These are phyloP conservation scores for Pituophis catenifer DNA, from an alignment of 2,113 vertebrate genomes.

Conservation along the genomic window DNA sequence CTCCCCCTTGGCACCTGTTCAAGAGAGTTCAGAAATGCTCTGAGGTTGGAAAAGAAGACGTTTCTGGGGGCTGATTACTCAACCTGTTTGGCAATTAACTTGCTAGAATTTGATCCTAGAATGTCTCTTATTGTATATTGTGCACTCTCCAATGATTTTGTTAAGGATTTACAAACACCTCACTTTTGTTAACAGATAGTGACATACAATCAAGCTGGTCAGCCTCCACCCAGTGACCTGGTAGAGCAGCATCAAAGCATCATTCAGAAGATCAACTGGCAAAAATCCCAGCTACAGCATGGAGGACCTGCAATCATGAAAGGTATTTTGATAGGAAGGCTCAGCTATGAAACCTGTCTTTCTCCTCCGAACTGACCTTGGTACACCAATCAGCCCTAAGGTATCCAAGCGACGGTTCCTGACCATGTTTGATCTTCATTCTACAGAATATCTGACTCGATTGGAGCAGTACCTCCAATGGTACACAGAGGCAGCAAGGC, in stretches of 20 bases:
- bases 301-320: constrained; percentile 68
- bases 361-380: background rate
- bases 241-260: constrained; percentile 77
- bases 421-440: background rate
- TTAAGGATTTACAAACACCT: background rate
- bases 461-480: constrained; percentile 75
- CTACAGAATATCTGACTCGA: constrained; percentile 78
- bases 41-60: background rate
- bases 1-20: background rate
- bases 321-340: constrained; percentile 62
- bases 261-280: constrained; percentile 80
- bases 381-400: background rate
- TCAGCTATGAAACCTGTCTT: background rate
- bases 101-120: background rate
- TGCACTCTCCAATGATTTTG: background rate
- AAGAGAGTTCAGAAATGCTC: background rate
- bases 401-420: background rate
- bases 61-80: background rate
- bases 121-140: background rate
- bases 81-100: background rate
- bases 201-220: constrained; percentile 71
- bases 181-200: constrained; percentile 66
- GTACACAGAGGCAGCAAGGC: constrained; percentile 80
- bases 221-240: constrained; percentile 74
- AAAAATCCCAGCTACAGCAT: constrained; percentile 79